Percentiles rank a stretch among this genome's conserved stretches.
These are phyloP conservation scores for Panthera leo DNA, from an alignment of 2,113 vertebrate genomes.

Conservation along the genomic window DNA sequence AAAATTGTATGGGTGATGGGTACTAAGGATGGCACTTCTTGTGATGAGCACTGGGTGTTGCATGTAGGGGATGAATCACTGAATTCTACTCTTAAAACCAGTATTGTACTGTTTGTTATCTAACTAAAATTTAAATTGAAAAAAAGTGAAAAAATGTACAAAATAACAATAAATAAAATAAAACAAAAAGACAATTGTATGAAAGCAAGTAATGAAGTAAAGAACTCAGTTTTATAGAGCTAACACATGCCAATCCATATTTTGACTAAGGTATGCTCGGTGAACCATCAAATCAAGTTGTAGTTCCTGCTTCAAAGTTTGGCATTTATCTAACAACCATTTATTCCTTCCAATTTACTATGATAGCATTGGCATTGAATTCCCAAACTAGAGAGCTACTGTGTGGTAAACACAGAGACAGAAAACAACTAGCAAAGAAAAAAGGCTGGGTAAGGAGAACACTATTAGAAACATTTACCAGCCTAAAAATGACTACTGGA, in stretches of 20 bases:
- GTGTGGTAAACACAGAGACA: neutral
- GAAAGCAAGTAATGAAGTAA: neutral
- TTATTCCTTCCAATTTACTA: neutral
- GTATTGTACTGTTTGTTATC: no score
- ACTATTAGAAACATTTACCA: neutral
- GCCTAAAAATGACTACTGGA: neutral
- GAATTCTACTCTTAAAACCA: no score
- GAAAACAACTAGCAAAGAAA: neutral
- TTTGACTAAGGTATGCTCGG: neutral
- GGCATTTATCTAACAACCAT: neutral
- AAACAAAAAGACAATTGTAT: neutral
- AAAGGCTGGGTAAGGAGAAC: neutral
- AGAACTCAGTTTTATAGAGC: neutral
- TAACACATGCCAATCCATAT: neutral
- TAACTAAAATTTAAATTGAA: no score
- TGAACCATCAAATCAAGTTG: neutral
- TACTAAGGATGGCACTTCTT: no score
- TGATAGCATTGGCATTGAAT: neutral
- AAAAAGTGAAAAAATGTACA: no score
- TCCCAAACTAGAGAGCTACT: neutral
- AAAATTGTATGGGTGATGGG: neutral
- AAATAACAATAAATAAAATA: no score
- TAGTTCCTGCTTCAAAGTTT: neutral
- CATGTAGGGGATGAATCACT: no score
- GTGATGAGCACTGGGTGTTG: no score